Conservation (phyloP, 1,140 invertebrate genomes). For the Lerema accius region DNA sequence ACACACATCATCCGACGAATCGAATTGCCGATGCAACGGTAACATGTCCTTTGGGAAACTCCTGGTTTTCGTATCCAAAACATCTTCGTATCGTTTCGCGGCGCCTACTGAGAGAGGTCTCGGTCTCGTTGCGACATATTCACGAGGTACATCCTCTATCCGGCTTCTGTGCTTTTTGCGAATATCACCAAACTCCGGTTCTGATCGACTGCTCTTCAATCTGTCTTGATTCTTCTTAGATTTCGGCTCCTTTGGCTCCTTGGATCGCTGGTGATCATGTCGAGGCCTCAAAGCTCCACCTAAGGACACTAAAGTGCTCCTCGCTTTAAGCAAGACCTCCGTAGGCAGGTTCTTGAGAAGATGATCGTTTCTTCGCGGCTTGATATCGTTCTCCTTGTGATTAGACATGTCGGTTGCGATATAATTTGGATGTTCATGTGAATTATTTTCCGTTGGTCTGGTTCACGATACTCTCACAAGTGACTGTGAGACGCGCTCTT, state of each 20-base stretch:
- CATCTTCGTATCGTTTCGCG: conserved; percentile 61
- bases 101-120: conserved; percentile 66
- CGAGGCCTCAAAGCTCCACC: conserved; percentile 66
- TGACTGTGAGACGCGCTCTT: conserved; percentile 53
- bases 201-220: conserved; percentile 65
- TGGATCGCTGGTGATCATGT: conserved; percentile 53
- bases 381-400: conserved; percentile 56
- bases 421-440: conserved; percentile 39
- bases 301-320: conserved; percentile 66
- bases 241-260: conserved; percentile 50
- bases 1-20: conserved; percentile 72
- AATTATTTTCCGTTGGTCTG: conserved; percentile 43
- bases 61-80: conserved; percentile 49
- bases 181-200: conserved; percentile 68
- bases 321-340: conserved; percentile 70
- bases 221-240: conserved; percentile 56
- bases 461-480: conserved; percentile 42
- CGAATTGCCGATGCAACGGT: conserved; percentile 53
- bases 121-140: conserved; percentile 46
- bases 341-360: conserved; percentile 62
- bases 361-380: conserved; percentile 58
- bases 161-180: conserved; percentile 68
- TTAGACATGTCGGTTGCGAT: conserved; percentile 57
- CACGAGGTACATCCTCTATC: conserved; percentile 51
- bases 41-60: conserved; percentile 55